Evolutionary conservation across 1,140 invertebrate genomes (phyloP), one percentile per base, ranked within the genome.

Genomic region (Scaptomyza montana): DNA sequence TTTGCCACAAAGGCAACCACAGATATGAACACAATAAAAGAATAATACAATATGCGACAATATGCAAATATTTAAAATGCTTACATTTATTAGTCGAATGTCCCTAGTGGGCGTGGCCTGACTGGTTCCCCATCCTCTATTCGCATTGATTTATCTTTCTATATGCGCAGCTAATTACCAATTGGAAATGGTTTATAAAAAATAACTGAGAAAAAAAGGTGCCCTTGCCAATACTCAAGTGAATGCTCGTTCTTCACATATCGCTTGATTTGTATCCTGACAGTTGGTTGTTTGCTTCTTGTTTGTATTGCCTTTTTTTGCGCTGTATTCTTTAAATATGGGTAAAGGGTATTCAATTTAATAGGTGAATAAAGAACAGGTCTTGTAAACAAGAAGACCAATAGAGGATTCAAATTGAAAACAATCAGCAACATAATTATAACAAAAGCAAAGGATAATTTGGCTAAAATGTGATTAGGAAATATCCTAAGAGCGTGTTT

Each of bases 191-290:
- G n/a, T 12, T 5, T n/a, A 43, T 5, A 43, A 43, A 43, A 25
- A 43, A n/a, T 5, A 43, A 43, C 10, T 13, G 19, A n/a, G 19
- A 2, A 9, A 30, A 33, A 50, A 28, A 28, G 47, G 21, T 28
- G 12, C 13, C 12, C 25, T 30, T 28, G 25, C 36, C 12, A 56
- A 25, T 19, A 45, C 56, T 59, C n/a, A 59, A 45, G 25, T 46
- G 56, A 3, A 19, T 28, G 39, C 21, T 43, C 5, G 2, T 19
- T 43, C 21, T 43, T n/a, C 36, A 13, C 8, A 45, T 56, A 6
- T 45, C 59, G 21, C 12, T 50, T 61, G 59, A 61, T 61, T 61
- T 50, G 59, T 61, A 46, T 25, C 12, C 46, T 45, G 46, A 9
- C 57, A 19, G 16, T 21, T 21, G 9, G 36, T 33, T 0, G 1